phyloP scores from a whole-genome alignment of 1,140 invertebrate genomes.

The Atta texana region DNA sequence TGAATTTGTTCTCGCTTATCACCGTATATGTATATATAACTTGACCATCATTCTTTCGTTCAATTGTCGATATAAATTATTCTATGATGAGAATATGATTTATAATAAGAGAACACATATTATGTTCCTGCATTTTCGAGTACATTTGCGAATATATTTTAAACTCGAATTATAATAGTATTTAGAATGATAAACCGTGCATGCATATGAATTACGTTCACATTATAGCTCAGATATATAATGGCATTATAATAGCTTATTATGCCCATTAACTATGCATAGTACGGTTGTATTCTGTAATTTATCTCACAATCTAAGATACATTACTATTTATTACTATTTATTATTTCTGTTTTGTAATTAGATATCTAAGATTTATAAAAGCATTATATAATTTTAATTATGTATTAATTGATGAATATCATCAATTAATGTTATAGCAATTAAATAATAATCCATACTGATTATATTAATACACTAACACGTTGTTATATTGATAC shows the following conservation, averaged over 20 bases:
- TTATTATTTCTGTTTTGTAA: not conserved
- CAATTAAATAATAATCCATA: not conserved
- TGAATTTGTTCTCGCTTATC: not conserved
- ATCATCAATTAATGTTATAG: not conserved
- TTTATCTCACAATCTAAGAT: not conserved
- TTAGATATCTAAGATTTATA: not conserved
- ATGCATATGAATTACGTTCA: constrained; percentile 42
- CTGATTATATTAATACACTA: not conserved
- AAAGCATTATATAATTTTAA: not conserved
- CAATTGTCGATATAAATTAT: not conserved
- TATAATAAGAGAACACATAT: not conserved
- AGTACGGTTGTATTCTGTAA: not conserved
- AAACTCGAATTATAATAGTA: constrained; percentile 23
- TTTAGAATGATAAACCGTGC: constrained; percentile 19
- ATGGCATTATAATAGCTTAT: constrained; percentile 40
- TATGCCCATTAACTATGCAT: not conserved
- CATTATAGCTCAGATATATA: constrained; percentile 12
- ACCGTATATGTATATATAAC: not conserved
- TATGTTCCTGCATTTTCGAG: not conserved
- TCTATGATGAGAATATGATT: not conserved
- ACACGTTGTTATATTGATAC: not conserved
- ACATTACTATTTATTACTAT: not conserved
- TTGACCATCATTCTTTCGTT: not conserved
- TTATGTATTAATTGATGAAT: constrained; percentile 14
- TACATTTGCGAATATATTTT: constrained; percentile 28